Percentiles rank a stretch among this genome's conserved stretches.
These are phyloP conservation scores for Nysson spinosus DNA, from an alignment of 2,888 invertebrate genomes.

Conservation along the genomic window DNA sequence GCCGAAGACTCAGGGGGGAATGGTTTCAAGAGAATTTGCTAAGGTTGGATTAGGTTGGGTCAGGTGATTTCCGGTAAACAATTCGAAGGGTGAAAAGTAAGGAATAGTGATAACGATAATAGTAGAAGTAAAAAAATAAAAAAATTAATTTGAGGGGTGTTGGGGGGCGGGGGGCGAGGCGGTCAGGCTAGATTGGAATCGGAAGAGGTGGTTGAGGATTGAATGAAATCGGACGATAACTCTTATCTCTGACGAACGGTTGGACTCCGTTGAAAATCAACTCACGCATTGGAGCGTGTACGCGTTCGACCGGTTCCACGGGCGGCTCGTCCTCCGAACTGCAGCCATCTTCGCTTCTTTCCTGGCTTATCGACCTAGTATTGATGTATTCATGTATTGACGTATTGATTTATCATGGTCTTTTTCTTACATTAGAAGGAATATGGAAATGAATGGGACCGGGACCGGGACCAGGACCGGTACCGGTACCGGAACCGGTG, in stretches of 20 bases:
- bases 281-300: slow-evolving; percentile 58
- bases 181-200: slow-evolving; percentile 43
- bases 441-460: no score
- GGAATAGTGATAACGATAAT: no score
- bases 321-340: slow-evolving; percentile 63
- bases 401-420: slow-evolving; percentile 20
- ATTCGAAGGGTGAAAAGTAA: no score
- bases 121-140: neutral
- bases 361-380: slow-evolving; percentile 69
- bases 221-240: slow-evolving; percentile 77
- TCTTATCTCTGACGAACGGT: slow-evolving; percentile 75
- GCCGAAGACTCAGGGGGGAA: no score
- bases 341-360: slow-evolving; percentile 62
- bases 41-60: no score
- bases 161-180: neutral
- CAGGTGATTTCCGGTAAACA: no score
- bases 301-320: slow-evolving; percentile 61
- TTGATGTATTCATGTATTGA: slow-evolving; percentile 57
- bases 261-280: slow-evolving; percentile 69
- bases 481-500: no score
- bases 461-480: no score
- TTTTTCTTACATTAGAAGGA: no score
- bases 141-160: neutral
- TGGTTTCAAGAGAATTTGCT: no score
- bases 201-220: slow-evolving; percentile 71